Evolutionary conservation across 2,888 invertebrate species (phyloP).

Genomic region (Drosophila mayaguana): DNA sequence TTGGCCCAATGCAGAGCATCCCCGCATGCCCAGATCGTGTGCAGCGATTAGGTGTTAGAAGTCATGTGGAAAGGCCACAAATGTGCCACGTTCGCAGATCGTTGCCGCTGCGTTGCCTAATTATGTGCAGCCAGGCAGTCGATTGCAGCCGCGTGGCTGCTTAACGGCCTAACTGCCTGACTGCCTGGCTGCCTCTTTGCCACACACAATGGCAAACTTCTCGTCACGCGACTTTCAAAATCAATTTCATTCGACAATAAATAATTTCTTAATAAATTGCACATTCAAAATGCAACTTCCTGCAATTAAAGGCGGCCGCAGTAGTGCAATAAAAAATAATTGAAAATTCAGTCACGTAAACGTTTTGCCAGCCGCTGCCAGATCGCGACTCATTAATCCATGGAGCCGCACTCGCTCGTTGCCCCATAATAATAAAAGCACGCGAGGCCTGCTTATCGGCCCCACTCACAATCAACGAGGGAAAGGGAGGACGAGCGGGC

Average conservation of each 20-base stretch:
- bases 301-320: slow-evolving; percentile 71
- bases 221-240: slow-evolving; percentile 76
- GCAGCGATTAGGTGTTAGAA: slow-evolving; percentile 66
- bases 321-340: slow-evolving; percentile 74
- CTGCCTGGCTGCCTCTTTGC: slow-evolving; percentile 16
- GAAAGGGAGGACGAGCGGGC: neutral
- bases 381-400: slow-evolving; percentile 75
- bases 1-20: slow-evolving; percentile 48
- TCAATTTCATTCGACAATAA: slow-evolving; percentile 72
- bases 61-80: slow-evolving; percentile 55
- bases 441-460: slow-evolving; percentile 59
- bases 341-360: slow-evolving; percentile 78
- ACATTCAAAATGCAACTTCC: slow-evolving; percentile 74
- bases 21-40: slow-evolving; percentile 31
- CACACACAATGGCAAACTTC: slow-evolving; percentile 56
- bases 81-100: slow-evolving; percentile 49
- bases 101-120: slow-evolving; percentile 41
- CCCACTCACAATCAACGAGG: slow-evolving; percentile 47
- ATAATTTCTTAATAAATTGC: slow-evolving; percentile 79
- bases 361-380: slow-evolving; percentile 68
- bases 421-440: slow-evolving; percentile 50
- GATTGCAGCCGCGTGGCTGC: slow-evolving; percentile 11
- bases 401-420: slow-evolving; percentile 31
- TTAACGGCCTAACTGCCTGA: neutral
- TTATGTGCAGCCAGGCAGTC: slow-evolving; percentile 49